Evolutionary conservation across 2,888 invertebrate genomes (phyloP).

Genomic region (Pseudanteris insignis): DNA sequence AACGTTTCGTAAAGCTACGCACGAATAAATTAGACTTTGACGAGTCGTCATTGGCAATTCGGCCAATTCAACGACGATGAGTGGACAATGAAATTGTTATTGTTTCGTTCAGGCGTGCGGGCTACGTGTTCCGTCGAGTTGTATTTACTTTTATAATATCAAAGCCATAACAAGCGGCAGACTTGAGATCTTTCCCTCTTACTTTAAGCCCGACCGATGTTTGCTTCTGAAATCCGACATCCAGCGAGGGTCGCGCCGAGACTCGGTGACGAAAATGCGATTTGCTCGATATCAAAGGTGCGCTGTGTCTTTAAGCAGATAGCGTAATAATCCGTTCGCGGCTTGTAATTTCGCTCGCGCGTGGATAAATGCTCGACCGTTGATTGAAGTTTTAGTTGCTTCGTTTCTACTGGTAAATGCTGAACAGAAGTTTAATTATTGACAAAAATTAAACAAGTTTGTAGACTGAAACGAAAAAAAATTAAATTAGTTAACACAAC

Average conservation of each 20-base stretch:
- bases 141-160: constrained; percentile 37
- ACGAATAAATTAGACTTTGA: constrained; percentile 30
- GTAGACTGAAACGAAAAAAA: no score
- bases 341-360: constrained; percentile 14
- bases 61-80: not conserved
- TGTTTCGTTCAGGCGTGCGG: not conserved
- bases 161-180: constrained; percentile 27
- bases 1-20: constrained; percentile 21
- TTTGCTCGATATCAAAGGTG: constrained; percentile 53
- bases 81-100: not conserved
- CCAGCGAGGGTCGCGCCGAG: constrained; percentile 45
- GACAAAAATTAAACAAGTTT: no score
- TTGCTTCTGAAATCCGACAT: constrained; percentile 49
- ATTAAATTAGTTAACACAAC: no score
- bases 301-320: constrained; percentile 36
- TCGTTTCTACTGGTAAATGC: no score
- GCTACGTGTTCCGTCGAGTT: not conserved
- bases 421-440: no score
- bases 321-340: constrained; percentile 46
- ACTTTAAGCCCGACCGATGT: constrained; percentile 37
- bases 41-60: constrained; percentile 14
- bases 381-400: constrained; percentile 3
- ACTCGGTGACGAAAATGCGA: constrained; percentile 49
- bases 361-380: constrained; percentile 13
- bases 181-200: constrained; percentile 34